These are phyloP conservation scores for Urocyon cinereoargenteus DNA, from an alignment of 2,797 vertebrate genomes.

Conservation along the genomic window DNA sequence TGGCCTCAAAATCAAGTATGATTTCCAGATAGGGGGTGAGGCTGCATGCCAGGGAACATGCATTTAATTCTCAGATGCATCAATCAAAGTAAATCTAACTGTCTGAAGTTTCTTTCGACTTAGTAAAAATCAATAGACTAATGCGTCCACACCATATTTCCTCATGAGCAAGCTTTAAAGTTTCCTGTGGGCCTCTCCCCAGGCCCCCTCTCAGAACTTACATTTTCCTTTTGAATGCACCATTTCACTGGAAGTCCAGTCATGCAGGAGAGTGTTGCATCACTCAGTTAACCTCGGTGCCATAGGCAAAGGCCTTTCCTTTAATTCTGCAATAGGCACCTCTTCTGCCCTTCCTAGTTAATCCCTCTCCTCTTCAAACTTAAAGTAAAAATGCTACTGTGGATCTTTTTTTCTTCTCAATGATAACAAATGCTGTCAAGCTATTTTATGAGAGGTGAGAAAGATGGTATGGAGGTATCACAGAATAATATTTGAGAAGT, in stretches of 20 bases:
- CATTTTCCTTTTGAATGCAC: conserved; percentile 31
- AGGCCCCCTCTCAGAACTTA: conserved; percentile 10
- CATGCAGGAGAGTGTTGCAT: background rate
- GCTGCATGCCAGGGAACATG: background rate
- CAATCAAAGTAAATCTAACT: conserved; percentile 8
- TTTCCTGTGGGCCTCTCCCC: conserved; percentile 45
- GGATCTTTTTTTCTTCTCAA: background rate
- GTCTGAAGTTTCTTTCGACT: conserved; percentile 18
- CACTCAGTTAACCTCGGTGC: background rate
- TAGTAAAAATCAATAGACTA: conserved; percentile 53
- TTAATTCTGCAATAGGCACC: background rate
- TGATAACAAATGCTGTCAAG: background rate
- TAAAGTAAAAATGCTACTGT: background rate
- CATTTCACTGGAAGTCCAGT: background rate
- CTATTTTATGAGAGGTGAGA: background rate
- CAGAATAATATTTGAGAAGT: background rate
- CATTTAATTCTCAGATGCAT: conserved; percentile 27
- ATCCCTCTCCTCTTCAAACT: background rate
- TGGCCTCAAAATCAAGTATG: background rate
- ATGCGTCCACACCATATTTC: background rate
- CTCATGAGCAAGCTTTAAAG: conserved; percentile 46
- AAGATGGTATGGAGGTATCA: background rate
- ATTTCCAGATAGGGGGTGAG: background rate
- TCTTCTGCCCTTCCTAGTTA: background rate
- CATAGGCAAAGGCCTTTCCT: background rate